Percentiles rank a stretch among this genome's conserved stretches.
Conservation (phyloP, 2,888 invertebrate genomes). For the Unio delphinus region DNA sequence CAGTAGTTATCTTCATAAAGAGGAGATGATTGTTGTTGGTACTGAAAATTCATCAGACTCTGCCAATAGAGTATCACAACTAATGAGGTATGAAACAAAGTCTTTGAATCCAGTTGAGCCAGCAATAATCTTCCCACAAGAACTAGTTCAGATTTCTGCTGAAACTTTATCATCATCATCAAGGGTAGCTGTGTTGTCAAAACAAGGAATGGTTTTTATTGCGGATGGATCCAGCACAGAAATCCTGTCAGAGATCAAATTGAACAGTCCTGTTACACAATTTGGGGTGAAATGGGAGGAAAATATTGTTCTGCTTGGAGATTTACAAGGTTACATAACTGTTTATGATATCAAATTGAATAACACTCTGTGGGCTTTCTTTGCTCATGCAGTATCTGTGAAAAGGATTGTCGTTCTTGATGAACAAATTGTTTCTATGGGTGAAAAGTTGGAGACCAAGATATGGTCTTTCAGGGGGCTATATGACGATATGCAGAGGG, state of each 20-base stretch:
- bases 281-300: slow-evolving; percentile 44
- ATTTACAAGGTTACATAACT: slow-evolving; percentile 28
- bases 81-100: too few species aligned
- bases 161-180: slow-evolving; percentile 19
- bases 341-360: slow-evolving; percentile 36
- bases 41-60: neutral
- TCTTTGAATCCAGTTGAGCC: too few species aligned
- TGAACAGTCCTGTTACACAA: slow-evolving; percentile 26
- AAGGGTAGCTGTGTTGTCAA: slow-evolving; percentile 23
- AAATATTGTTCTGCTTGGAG: slow-evolving; percentile 36
- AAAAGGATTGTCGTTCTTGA: slow-evolving; percentile 22
- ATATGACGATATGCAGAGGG: slow-evolving; percentile 15
- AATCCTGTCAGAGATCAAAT: slow-evolving; percentile 12
- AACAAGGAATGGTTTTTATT: slow-evolving; percentile 23
- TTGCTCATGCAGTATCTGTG: slow-evolving; percentile 27
- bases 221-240: neutral
- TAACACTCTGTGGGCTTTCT: slow-evolving; percentile 26
- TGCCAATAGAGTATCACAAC: too few species aligned
- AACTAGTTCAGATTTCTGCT: slow-evolving; percentile 22
- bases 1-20: slow-evolving; percentile 5
- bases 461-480: slow-evolving; percentile 39
- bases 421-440: slow-evolving; percentile 29
- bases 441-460: slow-evolving; percentile 26
- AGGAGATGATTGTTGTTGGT: slow-evolving; percentile 21
- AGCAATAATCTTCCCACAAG: slow-evolving; percentile 15